Percentiles rank a stretch among this genome's conserved stretches.
Evolutionary conservation across 2,113 vertebrate species (phyloP).

Genomic region (Todiramphus saurophagus): DNA sequence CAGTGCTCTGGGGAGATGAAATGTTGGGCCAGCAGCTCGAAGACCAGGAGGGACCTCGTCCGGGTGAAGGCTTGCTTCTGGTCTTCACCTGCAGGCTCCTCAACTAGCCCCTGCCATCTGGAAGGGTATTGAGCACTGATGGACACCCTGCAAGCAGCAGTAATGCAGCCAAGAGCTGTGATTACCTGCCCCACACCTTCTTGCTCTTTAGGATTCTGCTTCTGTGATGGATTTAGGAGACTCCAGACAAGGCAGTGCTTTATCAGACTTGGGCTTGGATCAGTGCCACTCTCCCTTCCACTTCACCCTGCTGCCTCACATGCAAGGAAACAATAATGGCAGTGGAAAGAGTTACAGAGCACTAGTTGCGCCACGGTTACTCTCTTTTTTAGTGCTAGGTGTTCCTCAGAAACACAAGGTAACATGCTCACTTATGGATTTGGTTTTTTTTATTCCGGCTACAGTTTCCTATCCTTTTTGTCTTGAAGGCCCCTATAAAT

Average conservation of each 20-base stretch:
- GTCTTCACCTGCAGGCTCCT: not conserved
- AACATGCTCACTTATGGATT: not conserved
- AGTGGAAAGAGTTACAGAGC: not conserved
- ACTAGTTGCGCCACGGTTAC: not conserved
- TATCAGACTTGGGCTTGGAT: not conserved
- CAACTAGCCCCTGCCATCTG: not conserved
- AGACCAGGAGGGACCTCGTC: rapidly evolving
- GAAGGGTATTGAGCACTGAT: not conserved
- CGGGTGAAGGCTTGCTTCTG: not conserved
- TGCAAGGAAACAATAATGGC: not conserved
- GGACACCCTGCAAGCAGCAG: not conserved
- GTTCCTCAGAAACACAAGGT: not conserved
- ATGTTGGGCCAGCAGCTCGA: rapidly evolving
- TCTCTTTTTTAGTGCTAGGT: not conserved
- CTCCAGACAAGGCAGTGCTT: not conserved
- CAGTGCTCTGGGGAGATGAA: not conserved
- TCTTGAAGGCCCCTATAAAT: not conserved
- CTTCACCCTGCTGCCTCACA: not conserved
- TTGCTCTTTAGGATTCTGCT: not conserved
- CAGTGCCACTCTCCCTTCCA: not conserved
- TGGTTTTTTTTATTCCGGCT: not conserved
- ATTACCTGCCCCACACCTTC: not conserved
- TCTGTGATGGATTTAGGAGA: not conserved
- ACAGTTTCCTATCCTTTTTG: not conserved
- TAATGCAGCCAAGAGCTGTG: not conserved